phyloP scores from a whole-genome alignment of 2,113 vertebrate species.

The Tragelaphus buxtoni region DNA sequence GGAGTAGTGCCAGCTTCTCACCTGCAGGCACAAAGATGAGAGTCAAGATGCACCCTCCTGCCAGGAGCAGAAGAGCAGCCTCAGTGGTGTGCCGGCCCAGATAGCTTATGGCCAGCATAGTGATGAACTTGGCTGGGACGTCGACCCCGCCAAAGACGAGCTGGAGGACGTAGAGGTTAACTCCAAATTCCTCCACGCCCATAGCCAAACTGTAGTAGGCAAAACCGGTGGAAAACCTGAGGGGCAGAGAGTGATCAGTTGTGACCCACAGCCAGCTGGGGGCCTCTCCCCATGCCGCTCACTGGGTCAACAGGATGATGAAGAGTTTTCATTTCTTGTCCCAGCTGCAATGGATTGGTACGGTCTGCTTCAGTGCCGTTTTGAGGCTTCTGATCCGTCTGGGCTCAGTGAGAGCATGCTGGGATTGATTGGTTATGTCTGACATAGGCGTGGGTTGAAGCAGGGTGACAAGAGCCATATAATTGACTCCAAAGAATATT shows the following conservation, averaged over 20 bases:
- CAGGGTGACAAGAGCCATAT: neutral
- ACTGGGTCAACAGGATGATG: neutral
- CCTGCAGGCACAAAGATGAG: constrained; percentile 85
- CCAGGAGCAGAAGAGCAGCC: constrained; percentile 77
- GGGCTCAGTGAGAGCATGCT: neutral
- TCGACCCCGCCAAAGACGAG: constrained; percentile 90
- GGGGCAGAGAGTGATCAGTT: neutral
- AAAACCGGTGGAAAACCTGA: constrained; percentile 88
- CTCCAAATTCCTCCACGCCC: constrained; percentile 86
- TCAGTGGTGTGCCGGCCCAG: constrained; percentile 82
- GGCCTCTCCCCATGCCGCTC: neutral
- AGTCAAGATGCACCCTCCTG: constrained; percentile 70
- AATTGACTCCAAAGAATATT: neutral
- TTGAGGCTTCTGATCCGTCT: neutral
- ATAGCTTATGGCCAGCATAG: constrained; percentile 81
- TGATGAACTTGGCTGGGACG: constrained; percentile 87
- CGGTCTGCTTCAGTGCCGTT: neutral
- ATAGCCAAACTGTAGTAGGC: constrained; percentile 87
- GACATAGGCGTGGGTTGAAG: neutral
- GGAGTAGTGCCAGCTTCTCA: constrained; percentile 48
- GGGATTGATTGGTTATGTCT: neutral
- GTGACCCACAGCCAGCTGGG: neutral
- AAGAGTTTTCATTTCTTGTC: neutral
- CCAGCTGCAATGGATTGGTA: too few species aligned
- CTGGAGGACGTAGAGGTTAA: constrained; percentile 89